Conservation (phyloP, 2,888 invertebrate species). For the Rotaria socialis region DNA sequence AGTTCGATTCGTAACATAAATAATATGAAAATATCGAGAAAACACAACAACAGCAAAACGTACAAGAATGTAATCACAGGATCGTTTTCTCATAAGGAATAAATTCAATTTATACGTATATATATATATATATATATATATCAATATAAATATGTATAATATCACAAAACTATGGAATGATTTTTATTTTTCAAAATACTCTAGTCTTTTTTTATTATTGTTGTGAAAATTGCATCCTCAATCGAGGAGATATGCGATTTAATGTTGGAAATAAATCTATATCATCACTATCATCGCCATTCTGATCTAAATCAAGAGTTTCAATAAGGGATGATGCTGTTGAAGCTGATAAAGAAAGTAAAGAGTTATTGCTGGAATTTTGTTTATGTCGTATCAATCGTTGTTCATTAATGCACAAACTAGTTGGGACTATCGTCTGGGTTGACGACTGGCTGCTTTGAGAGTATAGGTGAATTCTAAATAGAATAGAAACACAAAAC, state of each 20-base stretch:
- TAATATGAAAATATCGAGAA: not conserved
- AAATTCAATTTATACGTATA: not conserved
- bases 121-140: no score
- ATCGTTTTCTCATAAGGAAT: not conserved
- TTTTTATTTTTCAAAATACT: not conserved
- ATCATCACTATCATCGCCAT: not conserved
- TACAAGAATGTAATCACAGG: not conserved
- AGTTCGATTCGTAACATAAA: not conserved
- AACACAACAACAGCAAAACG: not conserved
- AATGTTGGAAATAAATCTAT: not conserved
- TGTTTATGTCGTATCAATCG: not conserved
- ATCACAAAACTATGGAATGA: not conserved
- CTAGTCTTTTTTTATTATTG: not conserved
- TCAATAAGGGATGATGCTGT: not conserved
- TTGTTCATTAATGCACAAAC: not conserved
- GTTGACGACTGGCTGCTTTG: not conserved
- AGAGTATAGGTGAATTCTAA: not conserved
- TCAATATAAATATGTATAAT: no score
- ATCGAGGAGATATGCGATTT: not conserved
- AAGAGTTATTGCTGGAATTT: not conserved
- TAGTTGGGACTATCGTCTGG: not conserved
- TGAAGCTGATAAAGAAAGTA: not conserved
- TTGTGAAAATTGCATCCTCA: not conserved
- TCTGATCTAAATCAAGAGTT: not conserved
- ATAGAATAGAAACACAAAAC: not conserved